These are phyloP conservation scores for Apoda limacodes DNA, from an alignment of 2,888 invertebrate species.

Conservation along the genomic window DNA sequence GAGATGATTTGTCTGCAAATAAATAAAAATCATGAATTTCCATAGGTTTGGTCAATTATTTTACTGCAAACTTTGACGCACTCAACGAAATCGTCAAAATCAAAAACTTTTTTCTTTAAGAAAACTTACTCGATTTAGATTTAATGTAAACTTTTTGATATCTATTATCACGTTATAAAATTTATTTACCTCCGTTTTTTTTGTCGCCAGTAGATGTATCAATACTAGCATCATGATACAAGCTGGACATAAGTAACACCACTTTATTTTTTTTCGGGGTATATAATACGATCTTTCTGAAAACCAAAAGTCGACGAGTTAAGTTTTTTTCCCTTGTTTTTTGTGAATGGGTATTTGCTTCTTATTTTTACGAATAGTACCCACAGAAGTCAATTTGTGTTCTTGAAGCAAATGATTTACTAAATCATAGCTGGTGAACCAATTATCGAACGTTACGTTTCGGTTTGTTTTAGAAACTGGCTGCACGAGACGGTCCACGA, in stretches of 20 bases:
- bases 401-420: constrained; percentile 15
- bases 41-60: too few species aligned
- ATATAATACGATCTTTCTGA: constrained; percentile 24
- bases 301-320: constrained; percentile 14
- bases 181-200: constrained; percentile 24
- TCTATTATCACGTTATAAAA: too few species aligned
- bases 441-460: constrained; percentile 20
- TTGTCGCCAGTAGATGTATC: constrained; percentile 21
- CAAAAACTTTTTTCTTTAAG: too few species aligned
- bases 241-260: constrained; percentile 24
- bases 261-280: constrained; percentile 25
- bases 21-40: too few species aligned
- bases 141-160: too few species aligned
- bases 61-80: too few species aligned
- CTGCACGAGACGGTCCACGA: constrained; percentile 19
- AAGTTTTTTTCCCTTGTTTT: constrained; percentile 9
- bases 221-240: constrained; percentile 25
- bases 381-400: constrained; percentile 16
- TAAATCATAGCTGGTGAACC: too few species aligned
- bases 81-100: too few species aligned
- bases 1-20: too few species aligned
- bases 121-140: too few species aligned
- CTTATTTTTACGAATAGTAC: constrained; percentile 19
- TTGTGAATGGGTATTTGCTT: constrained; percentile 15
- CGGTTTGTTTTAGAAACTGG: constrained; percentile 15